Base-by-base conservation (phyloP, 2,797 vertebrate genomes). In the Aulostomus chinensis region DNA sequence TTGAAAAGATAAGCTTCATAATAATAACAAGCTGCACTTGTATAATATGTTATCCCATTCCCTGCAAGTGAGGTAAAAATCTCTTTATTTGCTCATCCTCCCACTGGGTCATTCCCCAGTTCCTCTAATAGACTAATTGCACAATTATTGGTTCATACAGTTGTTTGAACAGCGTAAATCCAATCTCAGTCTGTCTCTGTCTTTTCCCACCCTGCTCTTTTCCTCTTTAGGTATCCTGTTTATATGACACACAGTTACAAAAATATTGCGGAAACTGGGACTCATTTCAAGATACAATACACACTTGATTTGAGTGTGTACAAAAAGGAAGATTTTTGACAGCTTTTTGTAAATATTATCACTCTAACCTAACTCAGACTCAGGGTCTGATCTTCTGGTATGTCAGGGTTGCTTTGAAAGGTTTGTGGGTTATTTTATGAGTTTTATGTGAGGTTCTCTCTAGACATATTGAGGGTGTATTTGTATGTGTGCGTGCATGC, bases 141-240 rank as follows among this genome's bases (percentile, higher is more conserved):
- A 42, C 45, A 58, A 47, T 67, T 49, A 68, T 77, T 75, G 77
- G 40, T 74, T 59, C 66, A 59, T 42, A 10, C 50, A 25, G 26
- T 58, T 60, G 48, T 61, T 78, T 52, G 38, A 74, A 68, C 29
- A 14, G 53, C 68, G 74, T 41, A 62, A 52, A 28, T 65, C 67
- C 31, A 39, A 65, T 43, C 57, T 63, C 43, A 58, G 67, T 36
- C 51, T 43, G 22, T 31, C 24, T 30, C 38, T 35, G 58, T 70
- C 67, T 81, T 75, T 87, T 85, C 83, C 83, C 80, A 84, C 76
- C 80, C 71, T 59, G 58, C 51, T 71, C 67, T 76, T 84, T 91
- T 88, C 87, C 84, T 86, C 73, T 72, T 21, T 52, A 76, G 73
- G 60, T 84, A 86, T 91, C 89, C 89, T 91, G 89, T 91, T 91